A percentile compares a stretch with the other conserved stretches of the same genome.
phyloP scores from a whole-genome alignment of 2,797 vertebrate genomes.

The Macroramphosus scolopax region DNA sequence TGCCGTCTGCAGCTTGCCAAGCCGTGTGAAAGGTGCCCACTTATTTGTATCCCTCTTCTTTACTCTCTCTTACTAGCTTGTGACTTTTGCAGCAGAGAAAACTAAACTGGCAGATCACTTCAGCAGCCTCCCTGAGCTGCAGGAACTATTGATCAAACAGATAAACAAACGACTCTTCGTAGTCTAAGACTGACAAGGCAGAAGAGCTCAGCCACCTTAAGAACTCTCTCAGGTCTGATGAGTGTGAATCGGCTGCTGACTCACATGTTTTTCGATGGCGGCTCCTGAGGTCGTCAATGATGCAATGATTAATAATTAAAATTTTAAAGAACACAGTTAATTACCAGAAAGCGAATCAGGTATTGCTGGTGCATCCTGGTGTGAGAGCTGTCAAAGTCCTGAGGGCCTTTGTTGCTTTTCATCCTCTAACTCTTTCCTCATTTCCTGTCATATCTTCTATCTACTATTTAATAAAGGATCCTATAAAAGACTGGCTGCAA shows the following conservation, averaged over 20 bases:
- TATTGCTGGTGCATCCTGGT: too few relatives aligned
- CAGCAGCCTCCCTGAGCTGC: slow-evolving; percentile 9
- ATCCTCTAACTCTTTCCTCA: slow-evolving; percentile 11
- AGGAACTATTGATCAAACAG: slow-evolving; percentile 25
- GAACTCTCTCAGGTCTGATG: too few relatives aligned
- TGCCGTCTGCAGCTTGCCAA: neutral
- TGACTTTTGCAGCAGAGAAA: slow-evolving; percentile 16
- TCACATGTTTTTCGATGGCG: too few relatives aligned
- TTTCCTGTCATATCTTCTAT: slow-evolving; percentile 9
- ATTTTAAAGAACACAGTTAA: too few relatives aligned
- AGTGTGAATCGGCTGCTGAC: too few relatives aligned
- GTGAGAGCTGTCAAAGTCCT: too few relatives aligned
- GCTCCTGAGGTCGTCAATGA: too few relatives aligned
- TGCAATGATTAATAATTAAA: too few relatives aligned
- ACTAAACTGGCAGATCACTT: slow-evolving; percentile 8
- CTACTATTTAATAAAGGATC: too few relatives aligned
- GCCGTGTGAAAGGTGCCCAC: slow-evolving; percentile 1
- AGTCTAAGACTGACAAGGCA: slow-evolving; percentile 6
- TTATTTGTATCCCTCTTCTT: neutral
- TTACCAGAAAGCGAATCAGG: too few relatives aligned
- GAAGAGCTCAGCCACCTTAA: slow-evolving; percentile 4
- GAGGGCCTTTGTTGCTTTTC: neutral
- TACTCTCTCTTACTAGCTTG: slow-evolving; percentile 4
- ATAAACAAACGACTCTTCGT: slow-evolving; percentile 22
- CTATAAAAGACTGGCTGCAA: too few relatives aligned